These are phyloP conservation scores for Aurelia aurita DNA, from an alignment of 30 jellyfish, hydroid and myxozoan genomes.

Conservation along the genomic window DNA sequence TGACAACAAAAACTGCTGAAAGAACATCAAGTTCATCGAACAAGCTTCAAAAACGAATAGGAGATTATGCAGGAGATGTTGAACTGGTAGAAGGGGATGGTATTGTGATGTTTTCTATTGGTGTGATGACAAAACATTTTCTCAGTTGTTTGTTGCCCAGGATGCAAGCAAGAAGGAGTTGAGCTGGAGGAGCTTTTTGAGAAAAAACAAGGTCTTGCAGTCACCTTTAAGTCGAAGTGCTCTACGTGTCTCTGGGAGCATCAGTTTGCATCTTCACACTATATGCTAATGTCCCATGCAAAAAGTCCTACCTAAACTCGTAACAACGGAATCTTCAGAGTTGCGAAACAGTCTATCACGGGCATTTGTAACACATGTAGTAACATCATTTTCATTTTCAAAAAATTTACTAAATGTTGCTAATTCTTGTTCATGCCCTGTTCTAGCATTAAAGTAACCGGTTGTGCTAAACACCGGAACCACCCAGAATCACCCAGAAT, in stretches of 20 bases:
- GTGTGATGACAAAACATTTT: too few relatives aligned
- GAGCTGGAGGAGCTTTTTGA: conserved; percentile 1
- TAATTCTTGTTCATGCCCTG: conserved; percentile 1
- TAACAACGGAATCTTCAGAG: not conserved
- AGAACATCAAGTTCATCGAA: too few relatives aligned
- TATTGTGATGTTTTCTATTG: too few relatives aligned
- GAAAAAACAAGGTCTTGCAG: not conserved
- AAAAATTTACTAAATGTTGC: not conserved
- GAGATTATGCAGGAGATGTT: too few relatives aligned
- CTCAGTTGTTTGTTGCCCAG: conserved; percentile 3
- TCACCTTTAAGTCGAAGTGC: not conserved
- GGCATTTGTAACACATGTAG: not conserved
- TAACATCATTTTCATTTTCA: not conserved
- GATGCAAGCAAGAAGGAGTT: too few relatives aligned
- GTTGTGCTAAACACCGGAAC: too few relatives aligned
- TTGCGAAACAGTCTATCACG: conserved; percentile 1
- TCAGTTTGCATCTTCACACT: not conserved
- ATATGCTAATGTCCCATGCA: too few relatives aligned
- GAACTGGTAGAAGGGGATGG: too few relatives aligned
- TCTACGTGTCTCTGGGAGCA: conserved; percentile 14
- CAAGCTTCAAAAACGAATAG: too few relatives aligned
- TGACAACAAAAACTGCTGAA: too few relatives aligned
- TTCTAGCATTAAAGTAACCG: conserved; percentile 1
- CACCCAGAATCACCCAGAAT: too few relatives aligned
- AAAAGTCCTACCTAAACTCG: not conserved